Evolutionary conservation across 2,797 vertebrate species (phyloP).

Genomic region (Propithecus perrieri): DNA sequence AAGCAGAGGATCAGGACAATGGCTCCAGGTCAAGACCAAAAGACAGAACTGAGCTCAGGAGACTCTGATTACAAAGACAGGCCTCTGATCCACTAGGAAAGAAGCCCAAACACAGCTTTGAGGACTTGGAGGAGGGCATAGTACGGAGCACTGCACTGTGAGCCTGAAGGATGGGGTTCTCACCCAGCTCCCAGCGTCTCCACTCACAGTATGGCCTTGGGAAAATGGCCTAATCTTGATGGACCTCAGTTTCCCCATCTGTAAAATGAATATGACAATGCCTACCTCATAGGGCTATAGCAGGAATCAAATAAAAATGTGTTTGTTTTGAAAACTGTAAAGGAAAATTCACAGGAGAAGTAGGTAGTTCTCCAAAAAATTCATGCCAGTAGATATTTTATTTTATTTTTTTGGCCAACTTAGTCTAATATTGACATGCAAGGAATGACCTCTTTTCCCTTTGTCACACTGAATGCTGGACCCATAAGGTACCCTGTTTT

Average conservation of each 20-base stretch:
- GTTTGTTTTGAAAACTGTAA: not conserved
- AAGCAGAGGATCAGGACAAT: not conserved
- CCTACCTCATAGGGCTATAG: not conserved
- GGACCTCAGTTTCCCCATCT: not conserved
- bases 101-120: not conserved
- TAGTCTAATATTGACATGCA: no score
- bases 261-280: not conserved
- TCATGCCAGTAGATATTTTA: not conserved
- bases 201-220: not conserved
- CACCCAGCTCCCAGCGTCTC: not conserved
- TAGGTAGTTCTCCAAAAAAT: not conserved
- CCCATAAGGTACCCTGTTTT: not conserved
- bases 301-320: slow-evolving; percentile 15
- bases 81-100: not conserved
- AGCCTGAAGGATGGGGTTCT: not conserved
- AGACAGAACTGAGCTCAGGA: not conserved
- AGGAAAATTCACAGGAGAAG: not conserved
- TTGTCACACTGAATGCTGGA: not conserved
- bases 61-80: not conserved
- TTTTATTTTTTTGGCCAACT: no score
- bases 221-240: not conserved
- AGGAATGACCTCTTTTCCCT: not conserved
- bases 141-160: not conserved
- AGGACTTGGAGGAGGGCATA: not conserved
- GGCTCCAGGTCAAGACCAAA: not conserved